Evolutionary conservation across 2,888 invertebrate genomes (phyloP).

Genomic region (Acanthococcus lagerstroemiae): DNA sequence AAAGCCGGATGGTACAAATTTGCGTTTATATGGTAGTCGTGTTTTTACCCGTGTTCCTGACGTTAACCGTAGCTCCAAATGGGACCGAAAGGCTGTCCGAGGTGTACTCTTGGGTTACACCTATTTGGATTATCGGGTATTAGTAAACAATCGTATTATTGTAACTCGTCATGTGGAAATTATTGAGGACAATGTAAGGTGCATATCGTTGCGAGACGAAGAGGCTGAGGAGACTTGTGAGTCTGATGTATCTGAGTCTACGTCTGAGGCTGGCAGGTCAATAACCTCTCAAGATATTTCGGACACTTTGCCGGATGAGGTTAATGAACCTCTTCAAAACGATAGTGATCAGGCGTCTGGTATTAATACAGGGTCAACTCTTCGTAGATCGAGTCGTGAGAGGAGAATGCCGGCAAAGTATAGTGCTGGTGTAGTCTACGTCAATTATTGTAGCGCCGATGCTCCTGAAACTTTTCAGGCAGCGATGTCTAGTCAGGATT

Average conservation of each 20-base stretch:
- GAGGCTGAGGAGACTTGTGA: constrained; percentile 1
- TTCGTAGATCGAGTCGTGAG: constrained; percentile 30
- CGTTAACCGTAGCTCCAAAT: constrained; percentile 35
- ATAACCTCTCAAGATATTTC: too few species aligned
- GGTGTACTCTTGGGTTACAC: not conserved
- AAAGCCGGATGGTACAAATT: constrained; percentile 37
- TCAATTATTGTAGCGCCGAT: constrained; percentile 37
- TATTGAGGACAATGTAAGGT: constrained; percentile 36
- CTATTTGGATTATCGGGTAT: not conserved
- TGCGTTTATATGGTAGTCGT: constrained; percentile 38
- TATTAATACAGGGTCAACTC: too few species aligned
- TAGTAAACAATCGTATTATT: constrained; percentile 1
- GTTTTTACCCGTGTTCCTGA: constrained; percentile 38
- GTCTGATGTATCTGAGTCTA: too few species aligned
- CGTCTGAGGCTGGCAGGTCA: too few species aligned
- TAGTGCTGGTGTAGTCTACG: constrained; percentile 36
- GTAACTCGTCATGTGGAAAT: constrained; percentile 37
- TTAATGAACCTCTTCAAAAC: too few species aligned
- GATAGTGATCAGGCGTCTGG: too few species aligned
- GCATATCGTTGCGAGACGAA: constrained; percentile 33
- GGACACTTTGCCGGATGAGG: too few species aligned
- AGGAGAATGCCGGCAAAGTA: constrained; percentile 33
- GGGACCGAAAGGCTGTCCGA: constrained; percentile 2
- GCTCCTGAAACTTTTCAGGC: not conserved
- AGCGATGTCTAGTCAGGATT: not conserved